phyloP scores from a whole-genome alignment of 2,888 invertebrate genomes.

The Cephus nigrinus region DNA sequence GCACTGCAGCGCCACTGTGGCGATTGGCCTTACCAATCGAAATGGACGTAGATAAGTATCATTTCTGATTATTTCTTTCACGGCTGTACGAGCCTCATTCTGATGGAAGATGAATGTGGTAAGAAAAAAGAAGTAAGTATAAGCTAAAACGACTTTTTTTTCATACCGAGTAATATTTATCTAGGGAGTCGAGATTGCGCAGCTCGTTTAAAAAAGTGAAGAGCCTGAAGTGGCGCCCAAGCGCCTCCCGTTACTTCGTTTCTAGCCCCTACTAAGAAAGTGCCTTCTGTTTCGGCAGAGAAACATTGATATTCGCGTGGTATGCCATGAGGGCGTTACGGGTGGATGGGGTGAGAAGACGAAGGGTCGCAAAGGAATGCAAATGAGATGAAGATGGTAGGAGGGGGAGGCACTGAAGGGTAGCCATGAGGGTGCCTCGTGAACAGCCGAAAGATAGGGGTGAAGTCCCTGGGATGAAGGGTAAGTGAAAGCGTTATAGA shows the following conservation, averaged over 20 bases:
- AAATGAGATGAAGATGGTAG: slow-evolving; percentile 34
- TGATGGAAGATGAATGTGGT: no score
- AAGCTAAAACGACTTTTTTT: background rate
- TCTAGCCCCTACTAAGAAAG: background rate
- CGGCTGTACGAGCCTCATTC: background rate
- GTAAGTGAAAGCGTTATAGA: slow-evolving; percentile 40
- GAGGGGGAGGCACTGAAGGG: background rate
- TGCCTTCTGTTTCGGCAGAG: slow-evolving; percentile 19
- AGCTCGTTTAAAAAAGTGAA: background rate
- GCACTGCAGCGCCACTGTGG: background rate
- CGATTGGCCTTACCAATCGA: background rate
- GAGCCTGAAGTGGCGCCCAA: background rate
- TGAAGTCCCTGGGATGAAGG: background rate
- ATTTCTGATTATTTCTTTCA: background rate
- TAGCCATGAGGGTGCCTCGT: slow-evolving; percentile 11
- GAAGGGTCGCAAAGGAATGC: slow-evolving; percentile 42
- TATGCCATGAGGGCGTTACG: slow-evolving; percentile 27
- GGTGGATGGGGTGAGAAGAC: slow-evolving; percentile 27
- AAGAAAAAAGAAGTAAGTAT: no score
- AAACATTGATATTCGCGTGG: slow-evolving; percentile 36
- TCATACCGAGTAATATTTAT: background rate
- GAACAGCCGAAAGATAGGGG: slow-evolving; percentile 16
- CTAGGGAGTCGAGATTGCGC: background rate
- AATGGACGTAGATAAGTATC: background rate
- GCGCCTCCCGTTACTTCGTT: background rate